Base-by-base conservation (phyloP, 2,888 invertebrate species). In the Chironomus tentans region DNA sequence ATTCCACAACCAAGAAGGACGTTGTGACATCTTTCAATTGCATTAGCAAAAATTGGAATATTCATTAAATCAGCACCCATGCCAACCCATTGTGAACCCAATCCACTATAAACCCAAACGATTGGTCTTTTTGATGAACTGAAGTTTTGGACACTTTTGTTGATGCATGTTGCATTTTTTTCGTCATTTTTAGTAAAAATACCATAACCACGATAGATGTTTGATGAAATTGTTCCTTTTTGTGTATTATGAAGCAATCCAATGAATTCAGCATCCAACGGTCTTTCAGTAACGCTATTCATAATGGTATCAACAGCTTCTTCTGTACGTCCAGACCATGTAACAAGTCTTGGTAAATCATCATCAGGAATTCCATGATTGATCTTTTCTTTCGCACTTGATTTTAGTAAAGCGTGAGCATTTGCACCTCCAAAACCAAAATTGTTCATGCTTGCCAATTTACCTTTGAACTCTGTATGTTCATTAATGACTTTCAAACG, bases 31-130 rank as follows among this genome's bases (percentile, higher is more conserved):
- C 84, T 76, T 77, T 89, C 83, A 78, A 95, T 89, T 15, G 93
- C 90, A 68, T 89, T 85, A 47, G 88, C 87, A 82, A 95, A 95
- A 3, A 88, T 83, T 0, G 92, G 91, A 38, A 95, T 86, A 78
- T 86, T 84, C 89, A 95, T 89, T 69, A 95, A 87, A 56, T 90
- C 87, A 10, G 87, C 85, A 4, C 92, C 95, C 93, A 96, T 94
- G 78, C 91, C 91, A 12, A 89, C 84, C 94, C 95, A 95, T 81
- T 95, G 94, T 0, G 92, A 91, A 1, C 94, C 94, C 93, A 97
- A 93, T 48, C 95, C 95, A 74, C 95, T 93, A 85, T 94, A 97
- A 61, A 95, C 90, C 84, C 92, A 95, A 89, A 95, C 95, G 1
- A 95, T 85, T 2, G 95, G 93, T 0, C 91, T 86, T 74, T 86